phyloP scores from a whole-genome alignment of 1,140 invertebrate species.

The Agrypnia vestita region DNA sequence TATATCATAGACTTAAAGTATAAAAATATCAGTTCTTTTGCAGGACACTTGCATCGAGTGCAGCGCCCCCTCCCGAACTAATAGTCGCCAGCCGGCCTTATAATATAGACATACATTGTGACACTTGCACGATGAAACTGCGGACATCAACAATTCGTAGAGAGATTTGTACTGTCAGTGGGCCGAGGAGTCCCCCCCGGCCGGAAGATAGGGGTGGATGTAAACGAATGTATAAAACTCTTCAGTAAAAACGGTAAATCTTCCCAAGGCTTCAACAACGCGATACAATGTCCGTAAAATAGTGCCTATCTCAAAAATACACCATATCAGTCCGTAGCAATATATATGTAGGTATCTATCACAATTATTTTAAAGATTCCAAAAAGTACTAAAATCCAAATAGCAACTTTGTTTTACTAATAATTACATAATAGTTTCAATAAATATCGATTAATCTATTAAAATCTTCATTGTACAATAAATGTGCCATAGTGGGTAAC shows the following conservation, averaged over 20 bases:
- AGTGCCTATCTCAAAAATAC: slow-evolving; percentile 61
- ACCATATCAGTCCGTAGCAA: slow-evolving; percentile 55
- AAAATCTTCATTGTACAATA: slow-evolving; percentile 44
- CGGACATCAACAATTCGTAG: not conserved
- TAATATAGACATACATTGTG: no score
- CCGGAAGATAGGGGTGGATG: slow-evolving; percentile 24
- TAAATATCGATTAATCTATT: slow-evolving; percentile 34
- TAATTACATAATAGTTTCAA: slow-evolving; percentile 38
- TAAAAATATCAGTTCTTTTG: no score
- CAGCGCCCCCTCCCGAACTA: no score
- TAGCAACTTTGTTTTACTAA: slow-evolving; percentile 47
- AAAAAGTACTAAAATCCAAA: slow-evolving; percentile 53
- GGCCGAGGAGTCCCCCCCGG: not conserved
- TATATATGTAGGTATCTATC: slow-evolving; percentile 47
- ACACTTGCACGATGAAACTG: not conserved
- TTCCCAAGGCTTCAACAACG: slow-evolving; percentile 41
- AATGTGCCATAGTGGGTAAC: slow-evolving; percentile 38
- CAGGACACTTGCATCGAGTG: no score
- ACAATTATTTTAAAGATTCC: slow-evolving; percentile 55
- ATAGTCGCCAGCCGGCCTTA: no score
- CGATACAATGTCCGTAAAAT: slow-evolving; percentile 48
- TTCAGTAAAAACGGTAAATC: slow-evolving; percentile 38
- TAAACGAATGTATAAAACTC: slow-evolving; percentile 33
- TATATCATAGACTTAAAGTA: no score
- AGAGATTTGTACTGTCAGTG: slow-evolving; percentile 34